phyloP scores from a whole-genome alignment of 1,140 invertebrate genomes.

The Aphidius ervi region DNA sequence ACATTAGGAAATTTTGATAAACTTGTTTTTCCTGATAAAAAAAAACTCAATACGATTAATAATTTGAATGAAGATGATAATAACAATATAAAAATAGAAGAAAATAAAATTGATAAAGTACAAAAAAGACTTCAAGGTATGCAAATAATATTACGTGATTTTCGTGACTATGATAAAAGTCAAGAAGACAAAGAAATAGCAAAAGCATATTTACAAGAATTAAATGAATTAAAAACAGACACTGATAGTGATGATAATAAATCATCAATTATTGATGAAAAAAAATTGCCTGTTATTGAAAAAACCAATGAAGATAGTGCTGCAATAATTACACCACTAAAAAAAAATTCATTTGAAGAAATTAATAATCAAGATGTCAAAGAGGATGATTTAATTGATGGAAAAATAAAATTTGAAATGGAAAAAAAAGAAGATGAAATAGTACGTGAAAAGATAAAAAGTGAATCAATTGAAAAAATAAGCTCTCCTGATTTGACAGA shows the following conservation, averaged over 20 bases:
- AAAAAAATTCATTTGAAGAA: not conserved
- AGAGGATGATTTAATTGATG: not conserved
- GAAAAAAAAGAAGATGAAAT: not conserved
- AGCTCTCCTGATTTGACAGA: not conserved
- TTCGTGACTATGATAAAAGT: constrained; percentile 8
- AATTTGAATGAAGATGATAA: not conserved
- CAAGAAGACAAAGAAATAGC: not conserved
- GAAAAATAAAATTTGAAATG: not conserved
- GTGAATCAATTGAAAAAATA: not conserved
- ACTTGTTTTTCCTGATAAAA: not conserved
- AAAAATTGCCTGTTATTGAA: too few species aligned
- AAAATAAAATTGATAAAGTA: not conserved
- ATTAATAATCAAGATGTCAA: not conserved
- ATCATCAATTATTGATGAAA: not conserved
- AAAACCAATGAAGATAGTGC: too few species aligned
- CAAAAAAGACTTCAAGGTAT: too few species aligned
- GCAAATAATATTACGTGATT: too few species aligned
- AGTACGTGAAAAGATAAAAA: not conserved
- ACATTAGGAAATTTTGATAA: too few species aligned
- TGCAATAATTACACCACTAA: not conserved
- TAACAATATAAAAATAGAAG: not conserved
- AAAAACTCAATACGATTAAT: not conserved
- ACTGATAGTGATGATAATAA: constrained; percentile 6
- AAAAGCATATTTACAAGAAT: constrained; percentile 5
- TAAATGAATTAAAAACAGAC: not conserved